A percentile compares a stretch with the other conserved stretches of the same genome.
Evolutionary conservation across 2,797 vertebrate genomes (phyloP).

Genomic region (Spheniscus humboldti): DNA sequence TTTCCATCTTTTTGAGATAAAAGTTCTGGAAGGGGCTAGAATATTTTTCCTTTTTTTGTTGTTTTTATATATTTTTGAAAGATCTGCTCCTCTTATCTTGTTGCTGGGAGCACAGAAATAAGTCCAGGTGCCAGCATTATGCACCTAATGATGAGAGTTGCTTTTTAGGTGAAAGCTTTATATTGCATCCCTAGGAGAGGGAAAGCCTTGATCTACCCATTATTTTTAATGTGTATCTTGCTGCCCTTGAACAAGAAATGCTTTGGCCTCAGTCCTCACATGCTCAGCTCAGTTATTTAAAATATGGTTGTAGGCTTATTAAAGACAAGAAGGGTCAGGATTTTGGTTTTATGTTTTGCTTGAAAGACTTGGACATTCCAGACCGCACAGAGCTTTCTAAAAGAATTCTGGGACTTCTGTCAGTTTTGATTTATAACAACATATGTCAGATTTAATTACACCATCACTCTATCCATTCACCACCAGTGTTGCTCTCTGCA

Average conservation of each 20-base stretch:
- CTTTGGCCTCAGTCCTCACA: neutral
- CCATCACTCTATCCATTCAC: neutral
- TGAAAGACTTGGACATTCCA: neutral
- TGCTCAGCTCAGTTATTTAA: neutral
- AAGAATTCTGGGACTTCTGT: constrained; percentile 25
- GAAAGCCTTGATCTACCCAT: neutral
- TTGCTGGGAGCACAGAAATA: neutral
- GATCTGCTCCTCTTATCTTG: neutral
- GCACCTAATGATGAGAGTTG: neutral
- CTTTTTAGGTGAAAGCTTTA: neutral
- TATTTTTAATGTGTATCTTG: neutral
- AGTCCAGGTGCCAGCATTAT: neutral
- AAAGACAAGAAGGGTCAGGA: neutral
- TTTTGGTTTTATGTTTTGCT: neutral
- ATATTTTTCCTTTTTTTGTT: neutral
- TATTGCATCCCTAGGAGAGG: neutral
- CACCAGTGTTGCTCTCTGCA: neutral
- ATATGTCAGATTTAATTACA: constrained; percentile 40
- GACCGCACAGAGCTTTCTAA: neutral
- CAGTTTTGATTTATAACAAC: constrained; percentile 42
- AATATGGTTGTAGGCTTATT: neutral
- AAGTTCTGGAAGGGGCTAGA: neutral
- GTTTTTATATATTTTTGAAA: neutral
- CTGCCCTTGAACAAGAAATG: neutral
- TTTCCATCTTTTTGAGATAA: neutral